These are phyloP conservation scores for Tautogolabrus adspersus DNA, from an alignment of 2,113 vertebrate species.

Conservation along the genomic window DNA sequence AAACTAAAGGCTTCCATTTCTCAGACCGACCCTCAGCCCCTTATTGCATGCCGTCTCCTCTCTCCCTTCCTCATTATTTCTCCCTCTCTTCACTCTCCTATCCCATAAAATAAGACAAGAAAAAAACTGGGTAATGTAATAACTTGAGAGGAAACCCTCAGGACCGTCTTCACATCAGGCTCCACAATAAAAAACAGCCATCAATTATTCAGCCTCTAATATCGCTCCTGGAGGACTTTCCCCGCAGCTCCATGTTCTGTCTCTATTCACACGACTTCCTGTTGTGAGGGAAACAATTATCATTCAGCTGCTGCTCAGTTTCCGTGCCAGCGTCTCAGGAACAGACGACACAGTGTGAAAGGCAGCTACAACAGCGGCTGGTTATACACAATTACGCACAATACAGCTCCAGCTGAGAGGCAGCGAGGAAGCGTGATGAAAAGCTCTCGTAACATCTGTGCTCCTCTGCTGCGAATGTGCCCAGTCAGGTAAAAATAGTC, in stretches of 20 bases:
- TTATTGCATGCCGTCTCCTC: too few relatives aligned
- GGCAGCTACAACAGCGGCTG: background rate
- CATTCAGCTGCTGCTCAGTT: background rate
- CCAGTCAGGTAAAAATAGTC: conserved; percentile 17
- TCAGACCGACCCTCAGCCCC: too few relatives aligned
- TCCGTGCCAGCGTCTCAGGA: background rate
- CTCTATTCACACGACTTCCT: conserved; percentile 4
- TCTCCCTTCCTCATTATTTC: too few relatives aligned
- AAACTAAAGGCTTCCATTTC: too few relatives aligned
- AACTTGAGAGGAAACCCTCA: too few relatives aligned
- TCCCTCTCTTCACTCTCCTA: too few relatives aligned
- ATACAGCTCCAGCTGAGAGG: conserved; percentile 2
- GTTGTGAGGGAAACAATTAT: conserved; percentile 4
- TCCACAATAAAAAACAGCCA: background rate
- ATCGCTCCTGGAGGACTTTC: background rate
- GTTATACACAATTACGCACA: conserved; percentile 1
- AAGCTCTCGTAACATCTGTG: conserved; percentile 6
- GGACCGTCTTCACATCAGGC: background rate
- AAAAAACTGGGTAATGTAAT: too few relatives aligned
- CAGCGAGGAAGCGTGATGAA: background rate
- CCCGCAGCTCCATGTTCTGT: background rate
- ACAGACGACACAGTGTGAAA: background rate
- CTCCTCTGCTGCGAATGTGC: background rate
- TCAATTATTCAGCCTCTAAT: background rate
- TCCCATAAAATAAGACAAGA: background rate